A percentile compares a stretch with the other conserved stretches of the same genome.
These are phyloP conservation scores for Nebria ingens DNA, from an alignment of 1,140 invertebrate species.

Conservation along the genomic window DNA sequence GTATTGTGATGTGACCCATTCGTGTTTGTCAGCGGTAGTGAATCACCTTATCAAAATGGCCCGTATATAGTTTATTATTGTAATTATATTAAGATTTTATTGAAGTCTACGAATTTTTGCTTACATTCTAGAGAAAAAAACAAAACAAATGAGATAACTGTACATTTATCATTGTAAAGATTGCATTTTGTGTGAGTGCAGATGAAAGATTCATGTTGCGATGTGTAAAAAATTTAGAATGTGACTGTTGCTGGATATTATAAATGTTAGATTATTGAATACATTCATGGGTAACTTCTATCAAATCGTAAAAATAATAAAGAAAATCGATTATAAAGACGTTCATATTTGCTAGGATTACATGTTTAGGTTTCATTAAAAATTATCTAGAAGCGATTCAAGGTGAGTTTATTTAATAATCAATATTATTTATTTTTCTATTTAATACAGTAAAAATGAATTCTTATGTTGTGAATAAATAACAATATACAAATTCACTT, in stretches of 20 bases:
- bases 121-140: neutral
- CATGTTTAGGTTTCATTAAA: too few relatives aligned
- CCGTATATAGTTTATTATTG: neutral
- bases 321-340: too few relatives aligned
- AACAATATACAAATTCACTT: neutral
- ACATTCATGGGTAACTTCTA: neutral
- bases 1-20: too few relatives aligned
- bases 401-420: neutral
- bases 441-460: neutral
- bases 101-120: neutral
- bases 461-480: neutral
- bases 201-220: neutral
- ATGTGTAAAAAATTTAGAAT: neutral
- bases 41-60: too few relatives aligned
- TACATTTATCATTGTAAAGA: slow-evolving; percentile 3
- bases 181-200: slow-evolving; percentile 6
- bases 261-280: slow-evolving; percentile 6
- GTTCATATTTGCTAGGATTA: too few relatives aligned
- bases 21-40: too few relatives aligned
- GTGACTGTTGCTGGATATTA: slow-evolving; percentile 8
- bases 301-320: neutral
- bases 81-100: slow-evolving; percentile 1
- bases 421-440: slow-evolving; percentile 1
- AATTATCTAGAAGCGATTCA: neutral
- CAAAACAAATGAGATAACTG: neutral